These are phyloP conservation scores for Vanacampus margaritifer DNA, from an alignment of 2,113 vertebrate genomes.

Conservation along the genomic window DNA sequence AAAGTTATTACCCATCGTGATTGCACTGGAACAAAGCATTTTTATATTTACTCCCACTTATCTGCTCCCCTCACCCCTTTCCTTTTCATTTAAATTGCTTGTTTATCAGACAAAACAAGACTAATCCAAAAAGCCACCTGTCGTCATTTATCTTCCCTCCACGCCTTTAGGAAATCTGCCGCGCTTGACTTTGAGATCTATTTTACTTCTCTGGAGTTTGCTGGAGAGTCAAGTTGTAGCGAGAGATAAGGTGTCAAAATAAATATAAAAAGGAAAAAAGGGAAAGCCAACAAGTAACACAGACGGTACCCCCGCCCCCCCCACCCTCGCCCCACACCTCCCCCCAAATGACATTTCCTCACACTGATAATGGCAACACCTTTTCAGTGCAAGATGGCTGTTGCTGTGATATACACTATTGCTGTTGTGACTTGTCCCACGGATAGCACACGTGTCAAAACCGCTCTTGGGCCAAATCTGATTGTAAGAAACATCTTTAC, in stretches of 20 bases:
- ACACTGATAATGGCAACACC: constrained; percentile 46
- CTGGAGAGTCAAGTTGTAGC: constrained; percentile 49
- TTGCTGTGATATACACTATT: constrained; percentile 3
- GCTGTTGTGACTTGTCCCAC: background rate
- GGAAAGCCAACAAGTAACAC: constrained; percentile 49
- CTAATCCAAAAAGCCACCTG: constrained; percentile 69
- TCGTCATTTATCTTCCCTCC: constrained; percentile 57
- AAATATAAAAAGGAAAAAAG: constrained; percentile 13
- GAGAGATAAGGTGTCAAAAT: constrained; percentile 52
- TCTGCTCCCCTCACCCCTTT: constrained; percentile 39
- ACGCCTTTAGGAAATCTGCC: constrained; percentile 58
- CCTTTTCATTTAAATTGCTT: constrained; percentile 62
- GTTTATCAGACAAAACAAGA: constrained; percentile 72
- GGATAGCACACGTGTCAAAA: background rate
- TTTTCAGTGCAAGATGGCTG: constrained; percentile 2
- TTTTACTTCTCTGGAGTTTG: constrained; percentile 55
- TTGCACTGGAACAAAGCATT: background rate
- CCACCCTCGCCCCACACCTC: too few relatives aligned
- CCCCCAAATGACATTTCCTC: constrained; percentile 54
- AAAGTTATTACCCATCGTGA: background rate
- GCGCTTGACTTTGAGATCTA: constrained; percentile 64
- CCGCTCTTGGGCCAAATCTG: background rate
- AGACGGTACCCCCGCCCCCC: too few relatives aligned
- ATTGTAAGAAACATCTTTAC: background rate
- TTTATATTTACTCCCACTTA: constrained; percentile 43